Evolutionary conservation across 2,888 invertebrate genomes (phyloP), one percentile per base, ranked within the genome.

Genomic region (Agrochola circellaris): DNA sequence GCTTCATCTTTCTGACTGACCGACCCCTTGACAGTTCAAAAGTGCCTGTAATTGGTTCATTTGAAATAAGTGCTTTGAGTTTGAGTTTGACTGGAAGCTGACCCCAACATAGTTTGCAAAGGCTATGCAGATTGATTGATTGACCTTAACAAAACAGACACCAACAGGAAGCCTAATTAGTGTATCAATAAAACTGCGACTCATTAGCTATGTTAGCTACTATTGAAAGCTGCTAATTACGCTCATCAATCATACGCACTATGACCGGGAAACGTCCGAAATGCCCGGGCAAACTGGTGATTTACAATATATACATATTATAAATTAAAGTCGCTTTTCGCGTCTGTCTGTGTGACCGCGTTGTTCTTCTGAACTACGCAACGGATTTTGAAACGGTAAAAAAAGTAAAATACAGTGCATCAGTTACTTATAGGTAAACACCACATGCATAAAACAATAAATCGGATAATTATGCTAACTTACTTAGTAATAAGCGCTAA

Each of bases 161-260:
- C 66, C 20, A 30, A 5, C 62, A 60, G 60, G 61, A 45, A 42
- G 30, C 68, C 26, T 85, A 74, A 85, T 74, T 69, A 82, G 70
- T 85, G 13, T 71, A 62, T 51, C 71, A 85, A 80, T 84, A 85
- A 84, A 85, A 75, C 38, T 30, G 60, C 30, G 54, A 56, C 58
- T 81, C 79, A 86, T 88, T 79, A 84, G 69, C 60, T 77, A 77
- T 77, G 56, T 79, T 75, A 72, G 82, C 81, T 66, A 79, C 67
- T 79, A 85, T 81, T 82, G 77, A 80, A 75, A 45, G 34, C 71
- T n/a, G 70, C 71, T 88, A 89, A 88, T 88, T 84, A 84, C 81
- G 7, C 0, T 74, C 85, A 88, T 88, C 85, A 85, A 88, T 88
- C 88, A 88, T 81, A 58, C 69, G 61, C 71, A 89, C 81, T 85